A percentile compares a stretch with the other conserved stretches of the same genome.
Conservation (phyloP, 1,140 invertebrate species). For the Apis laboriosa region DNA sequence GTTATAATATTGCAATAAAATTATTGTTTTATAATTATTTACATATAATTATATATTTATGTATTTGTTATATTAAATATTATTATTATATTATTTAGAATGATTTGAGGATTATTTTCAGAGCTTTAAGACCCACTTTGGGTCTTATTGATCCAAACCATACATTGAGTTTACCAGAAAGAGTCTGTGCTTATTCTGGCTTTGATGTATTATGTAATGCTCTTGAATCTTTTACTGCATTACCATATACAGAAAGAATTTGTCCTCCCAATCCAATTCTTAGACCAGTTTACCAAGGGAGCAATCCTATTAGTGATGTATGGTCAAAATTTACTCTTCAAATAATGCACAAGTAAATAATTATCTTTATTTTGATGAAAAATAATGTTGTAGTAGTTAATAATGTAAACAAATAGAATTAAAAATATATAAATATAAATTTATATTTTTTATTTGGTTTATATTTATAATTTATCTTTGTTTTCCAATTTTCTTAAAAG, state of each 20-base stretch:
- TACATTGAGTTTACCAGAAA: conserved; percentile 89
- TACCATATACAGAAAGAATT: conserved; percentile 91
- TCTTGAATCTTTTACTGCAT: conserved; percentile 94
- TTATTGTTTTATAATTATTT: not conserved
- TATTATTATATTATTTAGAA: not conserved
- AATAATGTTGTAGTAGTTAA: not conserved
- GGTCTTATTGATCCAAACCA: conserved; percentile 94
- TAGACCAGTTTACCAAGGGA: conserved; percentile 93
- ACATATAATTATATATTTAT: not conserved
- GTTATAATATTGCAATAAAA: not conserved
- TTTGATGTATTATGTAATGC: conserved; percentile 94
- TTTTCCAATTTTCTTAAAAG: not conserved
- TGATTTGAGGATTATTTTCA: conserved; percentile 31
- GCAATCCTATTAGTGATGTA: conserved; percentile 95
- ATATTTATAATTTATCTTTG: not conserved
- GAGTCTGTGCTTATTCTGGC: conserved; percentile 91
- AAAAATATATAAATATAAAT: too few species aligned
- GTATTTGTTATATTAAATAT: not conserved
- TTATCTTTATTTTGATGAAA: not conserved
- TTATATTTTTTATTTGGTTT: not conserved
- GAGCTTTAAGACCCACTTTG: conserved; percentile 89
- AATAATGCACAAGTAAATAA: conserved; percentile 84
- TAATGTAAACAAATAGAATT: not conserved
- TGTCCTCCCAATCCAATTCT: conserved; percentile 89
- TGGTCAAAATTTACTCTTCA: conserved; percentile 92